These are phyloP conservation scores for Athripsodes cinereus DNA, from an alignment of 2,888 invertebrate genomes.

Conservation along the genomic window DNA sequence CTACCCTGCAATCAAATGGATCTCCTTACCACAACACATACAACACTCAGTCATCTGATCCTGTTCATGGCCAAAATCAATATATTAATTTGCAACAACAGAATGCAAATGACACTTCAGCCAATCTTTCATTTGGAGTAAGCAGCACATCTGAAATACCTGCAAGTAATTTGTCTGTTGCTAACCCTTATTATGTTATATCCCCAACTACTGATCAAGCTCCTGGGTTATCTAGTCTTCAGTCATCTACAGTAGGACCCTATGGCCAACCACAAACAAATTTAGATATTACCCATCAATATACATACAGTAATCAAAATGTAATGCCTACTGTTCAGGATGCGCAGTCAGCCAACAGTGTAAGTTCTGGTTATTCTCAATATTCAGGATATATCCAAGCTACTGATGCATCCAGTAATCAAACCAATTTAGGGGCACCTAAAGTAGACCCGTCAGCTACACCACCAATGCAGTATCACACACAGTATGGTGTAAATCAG, in stretches of 20 bases:
- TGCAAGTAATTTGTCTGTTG: too few relatives aligned
- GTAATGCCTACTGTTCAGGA: neutral
- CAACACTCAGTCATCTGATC: neutral
- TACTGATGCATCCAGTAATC: neutral
- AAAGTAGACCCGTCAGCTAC: neutral
- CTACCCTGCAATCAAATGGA: neutral
- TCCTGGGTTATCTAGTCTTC: neutral
- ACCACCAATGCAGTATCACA: slow-evolving; percentile 1
- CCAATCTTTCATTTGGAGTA: too few relatives aligned
- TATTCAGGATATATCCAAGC: neutral
- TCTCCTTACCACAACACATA: neutral
- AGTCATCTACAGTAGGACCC: neutral
- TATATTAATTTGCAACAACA: too few relatives aligned
- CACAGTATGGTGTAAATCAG: neutral
- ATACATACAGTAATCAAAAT: neutral
- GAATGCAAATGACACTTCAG: too few relatives aligned
- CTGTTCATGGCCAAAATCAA: neutral
- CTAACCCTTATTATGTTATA: neutral
- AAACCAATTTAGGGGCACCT: neutral
- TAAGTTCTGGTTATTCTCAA: neutral
- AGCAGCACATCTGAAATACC: too few relatives aligned
- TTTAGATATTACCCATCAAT: neutral
- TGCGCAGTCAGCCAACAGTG: neutral
- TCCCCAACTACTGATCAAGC: neutral
- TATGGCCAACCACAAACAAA: neutral